phyloP scores from a whole-genome alignment of 2,113 vertebrate species.

The Leiothrix lutea region DNA sequence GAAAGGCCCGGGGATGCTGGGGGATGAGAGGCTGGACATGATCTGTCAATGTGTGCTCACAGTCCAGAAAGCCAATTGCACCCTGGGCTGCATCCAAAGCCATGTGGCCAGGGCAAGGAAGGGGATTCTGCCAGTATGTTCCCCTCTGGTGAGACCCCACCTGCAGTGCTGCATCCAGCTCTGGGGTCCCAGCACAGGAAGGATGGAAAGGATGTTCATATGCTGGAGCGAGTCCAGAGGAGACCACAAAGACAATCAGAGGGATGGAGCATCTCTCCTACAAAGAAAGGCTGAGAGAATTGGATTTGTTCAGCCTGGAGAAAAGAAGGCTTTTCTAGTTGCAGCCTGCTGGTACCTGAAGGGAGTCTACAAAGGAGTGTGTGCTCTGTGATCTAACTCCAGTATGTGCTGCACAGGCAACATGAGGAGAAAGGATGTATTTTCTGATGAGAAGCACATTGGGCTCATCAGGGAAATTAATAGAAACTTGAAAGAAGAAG shows the following conservation, averaged over 20 bases:
- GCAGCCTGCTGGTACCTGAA: neutral
- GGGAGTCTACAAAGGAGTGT: neutral
- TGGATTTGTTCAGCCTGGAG: neutral
- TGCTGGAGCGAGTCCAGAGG: rapidly evolving
- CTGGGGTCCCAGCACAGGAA: neutral
- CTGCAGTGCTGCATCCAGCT: neutral
- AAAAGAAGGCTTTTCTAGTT: neutral
- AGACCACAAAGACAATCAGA: too few relatives aligned
- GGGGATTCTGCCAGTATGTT: neutral
- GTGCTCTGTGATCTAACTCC: neutral
- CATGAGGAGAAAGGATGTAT: neutral
- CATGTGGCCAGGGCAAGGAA: neutral
- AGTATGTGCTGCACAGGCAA: neutral
- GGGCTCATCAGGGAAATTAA: neutral
- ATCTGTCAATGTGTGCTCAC: neutral
- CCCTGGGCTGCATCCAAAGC: neutral
- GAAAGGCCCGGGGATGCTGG: neutral
- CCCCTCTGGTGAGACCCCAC: neutral
- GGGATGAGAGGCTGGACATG: neutral
- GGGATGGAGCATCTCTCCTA: neutral
- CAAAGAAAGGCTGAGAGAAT: neutral
- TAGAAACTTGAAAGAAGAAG: neutral
- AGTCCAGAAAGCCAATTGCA: neutral
- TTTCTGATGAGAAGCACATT: neutral
- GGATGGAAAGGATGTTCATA: too few relatives aligned